A percentile compares a stretch with the other conserved stretches of the same genome.
Conservation (phyloP, 2,797 vertebrate genomes). For the Ibycter americanus region DNA sequence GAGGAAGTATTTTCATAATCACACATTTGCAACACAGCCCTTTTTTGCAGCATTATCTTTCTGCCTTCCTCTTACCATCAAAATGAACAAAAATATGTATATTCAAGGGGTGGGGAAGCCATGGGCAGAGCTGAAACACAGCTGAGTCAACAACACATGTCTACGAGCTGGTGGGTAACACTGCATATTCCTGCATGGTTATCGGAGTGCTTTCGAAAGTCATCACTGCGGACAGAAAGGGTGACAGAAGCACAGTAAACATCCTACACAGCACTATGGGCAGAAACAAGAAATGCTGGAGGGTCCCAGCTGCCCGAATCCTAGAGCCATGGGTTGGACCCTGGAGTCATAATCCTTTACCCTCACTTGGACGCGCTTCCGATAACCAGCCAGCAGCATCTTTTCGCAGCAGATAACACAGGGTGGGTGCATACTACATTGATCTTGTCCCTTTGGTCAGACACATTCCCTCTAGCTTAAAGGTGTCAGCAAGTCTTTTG, state of each 20-base stretch:
- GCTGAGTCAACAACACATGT: constrained; percentile 52
- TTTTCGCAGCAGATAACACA: not conserved
- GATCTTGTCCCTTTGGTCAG: not conserved
- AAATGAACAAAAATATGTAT: not conserved
- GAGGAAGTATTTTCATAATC: constrained; percentile 57
- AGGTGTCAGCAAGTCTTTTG: not conserved
- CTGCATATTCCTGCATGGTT: not conserved
- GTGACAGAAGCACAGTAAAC: not conserved
- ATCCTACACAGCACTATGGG: not conserved
- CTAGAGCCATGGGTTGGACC: not conserved
- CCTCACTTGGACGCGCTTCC: not conserved
- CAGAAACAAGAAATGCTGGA: not conserved
- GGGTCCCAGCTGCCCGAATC: not conserved
- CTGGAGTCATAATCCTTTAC: not conserved
- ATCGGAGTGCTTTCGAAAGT: not conserved
- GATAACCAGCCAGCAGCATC: not conserved
- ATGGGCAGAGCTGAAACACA: constrained; percentile 14
- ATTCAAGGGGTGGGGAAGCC: constrained; percentile 7
- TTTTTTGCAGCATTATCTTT: constrained; percentile 4
- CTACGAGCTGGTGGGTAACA: not conserved
- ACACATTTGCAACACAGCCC: constrained; percentile 22
- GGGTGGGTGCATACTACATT: too few relatives aligned
- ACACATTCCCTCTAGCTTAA: not conserved
- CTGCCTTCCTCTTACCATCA: constrained; percentile 47
- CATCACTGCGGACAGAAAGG: not conserved